Base-by-base conservation (phyloP, 1,140 invertebrate species). In the Cyclina sinensis region DNA sequence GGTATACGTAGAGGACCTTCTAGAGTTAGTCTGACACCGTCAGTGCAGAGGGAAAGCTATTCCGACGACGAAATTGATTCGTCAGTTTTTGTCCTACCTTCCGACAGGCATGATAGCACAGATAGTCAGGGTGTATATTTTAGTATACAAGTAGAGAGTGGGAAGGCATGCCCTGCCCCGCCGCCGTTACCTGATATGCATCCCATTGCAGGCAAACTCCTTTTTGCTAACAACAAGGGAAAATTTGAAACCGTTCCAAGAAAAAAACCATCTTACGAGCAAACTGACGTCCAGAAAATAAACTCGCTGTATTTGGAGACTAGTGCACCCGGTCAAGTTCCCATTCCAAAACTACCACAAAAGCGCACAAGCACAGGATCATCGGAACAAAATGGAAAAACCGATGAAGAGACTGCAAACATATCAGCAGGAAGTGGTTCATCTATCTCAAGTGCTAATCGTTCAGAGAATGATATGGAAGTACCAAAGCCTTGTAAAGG, bases 121-220 rank as follows among this genome's bases (percentile, higher is more conserved):
- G 14, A 27, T 37, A 24, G 27, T 24, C 18, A 62, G 57, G 27
- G n/a, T 27, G 27, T 62, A 24, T 62, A 62, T 27, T 62, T 21
- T 24, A 62, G 57, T n/a, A 62, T 62, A 27, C 57, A 62, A 5
- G 57, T 62, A 62, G 57, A 62, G 57, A 1, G 27, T 21, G 18
- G 7, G 9, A 62, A 21, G 27, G n/a, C 57, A 7, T 62, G 32
- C 37, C 35, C 65, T 37, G 1, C 2, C 0, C 32, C 65, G 14
- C 65, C 65, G 14, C 65, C 65, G 24, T 70, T 70, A 70, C 65
- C 65, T 18, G 65, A 70, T 18, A 37, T 70, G 32, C 65, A 70
- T 32, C 65, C 65, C 4, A 30, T 65, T 65, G 59, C 7, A 65
- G 59, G 32, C 2, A 70, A 35, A 39, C 1, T 1, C 21, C 5